Base-by-base conservation (phyloP, 1,140 invertebrate species). In the Drosophila simulans region DNA sequence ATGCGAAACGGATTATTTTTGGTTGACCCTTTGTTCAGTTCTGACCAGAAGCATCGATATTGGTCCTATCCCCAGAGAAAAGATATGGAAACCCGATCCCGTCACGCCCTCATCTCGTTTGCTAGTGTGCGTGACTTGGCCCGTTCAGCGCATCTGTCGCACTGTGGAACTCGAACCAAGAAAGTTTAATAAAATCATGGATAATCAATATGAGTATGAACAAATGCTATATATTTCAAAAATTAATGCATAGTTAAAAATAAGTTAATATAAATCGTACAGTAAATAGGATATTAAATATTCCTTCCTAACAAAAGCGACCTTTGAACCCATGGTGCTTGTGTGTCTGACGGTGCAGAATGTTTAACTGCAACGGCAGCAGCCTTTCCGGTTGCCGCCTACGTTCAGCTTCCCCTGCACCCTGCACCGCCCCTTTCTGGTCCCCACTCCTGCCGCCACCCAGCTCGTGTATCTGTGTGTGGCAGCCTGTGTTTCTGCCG, bases 321-420 rank as follows among this genome's bases (percentile, higher is more conserved):
- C 0, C 13, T 4, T 11, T 49, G n/a, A 11, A 8, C 25, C 46
- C 46, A 49, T 2, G 4, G 52, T 49, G 42, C 43, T 17, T 54
- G 57, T 54, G 62, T 51, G 27, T 52, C 73, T 72, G 73, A 56
- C 74, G 66, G 52, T 80, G 81, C 59, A 89, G 78, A 86, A 88
- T 85, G 74, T 75, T 78, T 74, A 85, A 88, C 74, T 85, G 82
- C 82, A 85, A 65, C 70, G 57, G 81, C 82, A 86, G 77, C 80
- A 69, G 69, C 77, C 76, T 79, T 77, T 69, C 71, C 76, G 65
- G 57, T 65, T 70, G 77, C 79, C 56, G 73, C 71, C 76, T 70
- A 62, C 57, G 66, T 20, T 37, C 69, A 4, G 51, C 58, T 12
- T 53, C 17, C 53, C 35, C 45, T 11, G 10, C 13, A 10, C 53